Conservation (phyloP, 2,888 invertebrate genomes). For the Patella pellucida region DNA sequence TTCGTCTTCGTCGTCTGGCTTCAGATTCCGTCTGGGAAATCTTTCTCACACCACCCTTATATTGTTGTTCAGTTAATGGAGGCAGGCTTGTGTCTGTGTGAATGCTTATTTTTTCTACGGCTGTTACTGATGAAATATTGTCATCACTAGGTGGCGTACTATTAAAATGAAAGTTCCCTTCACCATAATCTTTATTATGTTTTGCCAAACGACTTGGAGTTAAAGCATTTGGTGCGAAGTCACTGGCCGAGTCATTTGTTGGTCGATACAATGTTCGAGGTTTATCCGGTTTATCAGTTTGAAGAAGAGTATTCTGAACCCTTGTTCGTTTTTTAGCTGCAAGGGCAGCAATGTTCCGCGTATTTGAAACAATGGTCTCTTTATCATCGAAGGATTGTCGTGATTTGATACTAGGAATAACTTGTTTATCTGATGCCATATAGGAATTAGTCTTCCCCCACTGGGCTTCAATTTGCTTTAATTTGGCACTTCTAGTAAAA, state of each 20-base stretch:
- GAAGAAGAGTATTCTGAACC: constrained; percentile 46
- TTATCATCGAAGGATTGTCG: constrained; percentile 47
- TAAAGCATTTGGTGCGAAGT: constrained; percentile 43
- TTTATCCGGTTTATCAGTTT: constrained; percentile 40
- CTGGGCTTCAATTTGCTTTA: constrained; percentile 42
- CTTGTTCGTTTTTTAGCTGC: constrained; percentile 62
- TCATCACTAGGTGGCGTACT: constrained; percentile 49
- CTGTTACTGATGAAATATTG: constrained; percentile 42
- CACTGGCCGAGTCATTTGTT: constrained; percentile 25
- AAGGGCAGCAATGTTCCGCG: constrained; percentile 65
- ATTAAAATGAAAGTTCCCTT: constrained; percentile 34
- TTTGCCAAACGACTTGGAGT: constrained; percentile 64
- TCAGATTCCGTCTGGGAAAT: neutral
- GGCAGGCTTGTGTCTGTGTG: constrained; percentile 47
- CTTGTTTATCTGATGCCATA: neutral
- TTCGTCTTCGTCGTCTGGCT: neutral
- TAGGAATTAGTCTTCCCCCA: constrained; percentile 1
- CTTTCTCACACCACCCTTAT: constrained; percentile 27
- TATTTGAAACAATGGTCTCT: constrained; percentile 57
- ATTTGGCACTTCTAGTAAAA: constrained; percentile 58
- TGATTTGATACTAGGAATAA: neutral
- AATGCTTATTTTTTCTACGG: constrained; percentile 45
- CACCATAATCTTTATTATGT: constrained; percentile 57
- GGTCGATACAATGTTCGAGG: constrained; percentile 48
- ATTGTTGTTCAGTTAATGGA: constrained; percentile 34